Evolutionary conservation across 2,888 invertebrate species (phyloP).

Genomic region (Ecliptopera silaceata): DNA sequence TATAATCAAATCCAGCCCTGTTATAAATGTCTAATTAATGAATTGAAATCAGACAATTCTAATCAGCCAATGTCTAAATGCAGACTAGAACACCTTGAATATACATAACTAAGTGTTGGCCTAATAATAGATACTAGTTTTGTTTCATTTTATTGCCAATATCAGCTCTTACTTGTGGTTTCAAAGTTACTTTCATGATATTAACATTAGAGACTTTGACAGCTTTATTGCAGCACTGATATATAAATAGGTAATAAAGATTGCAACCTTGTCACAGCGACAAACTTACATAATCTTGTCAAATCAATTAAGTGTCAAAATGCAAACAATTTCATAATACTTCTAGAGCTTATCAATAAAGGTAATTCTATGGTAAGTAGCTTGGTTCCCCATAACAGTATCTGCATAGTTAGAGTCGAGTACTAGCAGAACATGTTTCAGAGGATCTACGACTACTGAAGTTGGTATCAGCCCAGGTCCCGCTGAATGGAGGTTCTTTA

Average conservation of each 20-base stretch:
- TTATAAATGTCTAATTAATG: not conserved
- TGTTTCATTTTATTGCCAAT: slow-evolving; percentile 19
- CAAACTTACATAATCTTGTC: too few relatives aligned
- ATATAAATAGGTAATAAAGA: not conserved
- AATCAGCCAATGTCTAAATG: slow-evolving; percentile 39
- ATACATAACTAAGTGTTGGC: slow-evolving; percentile 22
- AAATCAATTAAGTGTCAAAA: not conserved
- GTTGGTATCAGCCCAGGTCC: slow-evolving; percentile 78
- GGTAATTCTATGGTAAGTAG: slow-evolving; percentile 62
- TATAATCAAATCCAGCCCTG: not conserved
- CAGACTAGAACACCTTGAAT: slow-evolving; percentile 46
- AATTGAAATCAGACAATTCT: slow-evolving; percentile 11
- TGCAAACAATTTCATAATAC: not conserved
- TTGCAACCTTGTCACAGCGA: not conserved
- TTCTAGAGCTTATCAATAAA: slow-evolving; percentile 46
- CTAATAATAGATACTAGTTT: slow-evolving; percentile 21
- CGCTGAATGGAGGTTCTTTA: slow-evolving; percentile 78
- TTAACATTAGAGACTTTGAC: slow-evolving; percentile 18
- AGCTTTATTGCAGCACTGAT: slow-evolving; percentile 18
- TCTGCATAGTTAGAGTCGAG: slow-evolving; percentile 85
- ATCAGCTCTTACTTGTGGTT: slow-evolving; percentile 12
- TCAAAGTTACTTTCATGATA: slow-evolving; percentile 9
- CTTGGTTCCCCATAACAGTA: slow-evolving; percentile 73
- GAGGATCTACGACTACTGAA: slow-evolving; percentile 79
- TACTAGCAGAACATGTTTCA: slow-evolving; percentile 77